Conservation (phyloP, 1,140 invertebrate species). For the Drosophila sp. region DNA sequence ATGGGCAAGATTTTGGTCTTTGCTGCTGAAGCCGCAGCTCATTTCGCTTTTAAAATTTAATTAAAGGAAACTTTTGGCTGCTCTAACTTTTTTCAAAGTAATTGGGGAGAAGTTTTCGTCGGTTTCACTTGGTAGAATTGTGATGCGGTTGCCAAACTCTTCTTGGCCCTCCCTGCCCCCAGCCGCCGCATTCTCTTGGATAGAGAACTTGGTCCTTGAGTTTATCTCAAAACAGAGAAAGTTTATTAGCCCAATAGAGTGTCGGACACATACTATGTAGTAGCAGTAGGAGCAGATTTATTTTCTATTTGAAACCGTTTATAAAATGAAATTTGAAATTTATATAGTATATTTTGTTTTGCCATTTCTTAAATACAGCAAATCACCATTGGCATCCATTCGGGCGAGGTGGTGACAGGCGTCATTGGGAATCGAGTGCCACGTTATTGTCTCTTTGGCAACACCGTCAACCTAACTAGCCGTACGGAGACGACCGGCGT, state of each 20-base stretch:
- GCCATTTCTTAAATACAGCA: slow-evolving; percentile 85
- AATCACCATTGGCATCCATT: slow-evolving; percentile 98
- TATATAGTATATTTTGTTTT: slow-evolving; percentile 22
- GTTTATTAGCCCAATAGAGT: slow-evolving; percentile 76
- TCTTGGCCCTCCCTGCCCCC: neutral
- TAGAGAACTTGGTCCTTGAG: slow-evolving; percentile 44
- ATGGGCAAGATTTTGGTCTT: slow-evolving; percentile 24
- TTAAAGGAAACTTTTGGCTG: slow-evolving; percentile 72
- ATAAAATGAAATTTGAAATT: slow-evolving; percentile 32
- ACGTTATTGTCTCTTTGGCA: slow-evolving; percentile 98
- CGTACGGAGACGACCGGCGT: slow-evolving; percentile 97
- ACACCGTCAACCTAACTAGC: slow-evolving; percentile 97
- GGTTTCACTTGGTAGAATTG: slow-evolving; percentile 50
- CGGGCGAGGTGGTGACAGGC: slow-evolving; percentile 97
- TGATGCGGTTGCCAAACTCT: slow-evolving; percentile 45
- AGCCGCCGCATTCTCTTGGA: neutral
- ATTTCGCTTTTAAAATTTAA: slow-evolving; percentile 78
- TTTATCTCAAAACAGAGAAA: slow-evolving; percentile 45
- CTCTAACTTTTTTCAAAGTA: slow-evolving; percentile 71
- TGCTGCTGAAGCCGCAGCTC: slow-evolving; percentile 55
- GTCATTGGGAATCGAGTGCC: slow-evolving; percentile 98
- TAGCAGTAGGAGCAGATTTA: slow-evolving; percentile 23
- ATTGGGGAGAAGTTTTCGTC: slow-evolving; percentile 72
- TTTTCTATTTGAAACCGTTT: slow-evolving; percentile 24
- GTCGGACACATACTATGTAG: slow-evolving; percentile 35